These are phyloP conservation scores for Acrossocheilus wenchowensis DNA, from an alignment of 2,797 vertebrate genomes.

Conservation along the genomic window DNA sequence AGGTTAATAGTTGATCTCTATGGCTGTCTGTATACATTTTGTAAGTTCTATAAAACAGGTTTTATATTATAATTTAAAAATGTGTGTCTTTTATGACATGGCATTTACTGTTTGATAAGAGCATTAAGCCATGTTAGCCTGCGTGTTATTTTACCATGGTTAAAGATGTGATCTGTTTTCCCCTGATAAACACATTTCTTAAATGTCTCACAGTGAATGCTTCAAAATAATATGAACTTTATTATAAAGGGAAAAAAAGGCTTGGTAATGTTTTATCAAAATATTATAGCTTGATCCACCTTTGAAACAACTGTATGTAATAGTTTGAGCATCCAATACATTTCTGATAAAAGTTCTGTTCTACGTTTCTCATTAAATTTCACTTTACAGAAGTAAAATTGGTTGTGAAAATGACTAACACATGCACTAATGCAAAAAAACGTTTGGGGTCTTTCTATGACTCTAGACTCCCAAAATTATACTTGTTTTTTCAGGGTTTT, in stretches of 20 bases:
- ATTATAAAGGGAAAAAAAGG: too few relatives aligned
- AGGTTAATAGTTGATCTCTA: background rate
- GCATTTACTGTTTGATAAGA: background rate
- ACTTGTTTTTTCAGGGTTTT: too few relatives aligned
- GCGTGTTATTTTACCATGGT: too few relatives aligned
- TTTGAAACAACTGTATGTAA: background rate
- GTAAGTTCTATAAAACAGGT: background rate
- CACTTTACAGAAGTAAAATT: background rate
- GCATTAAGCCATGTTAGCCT: too few relatives aligned
- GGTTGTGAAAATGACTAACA: background rate
- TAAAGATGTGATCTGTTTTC: too few relatives aligned
- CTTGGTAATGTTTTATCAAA: background rate
- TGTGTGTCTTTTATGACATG: background rate
- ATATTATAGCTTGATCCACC: background rate
- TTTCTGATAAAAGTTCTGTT: background rate
- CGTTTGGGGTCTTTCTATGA: too few relatives aligned
- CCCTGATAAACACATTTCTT: too few relatives aligned
- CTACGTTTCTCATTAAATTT: background rate
- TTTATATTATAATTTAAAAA: too few relatives aligned
- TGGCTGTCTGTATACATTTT: background rate
- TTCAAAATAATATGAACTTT: background rate
- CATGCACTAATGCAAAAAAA: too few relatives aligned
- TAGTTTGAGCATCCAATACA: background rate
- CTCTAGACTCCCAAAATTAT: too few relatives aligned
- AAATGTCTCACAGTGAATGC: background rate